A percentile compares a stretch with the other conserved stretches of the same genome.
Conservation (phyloP, 2,797 vertebrate species). For the Uromys caudimaculatus region DNA sequence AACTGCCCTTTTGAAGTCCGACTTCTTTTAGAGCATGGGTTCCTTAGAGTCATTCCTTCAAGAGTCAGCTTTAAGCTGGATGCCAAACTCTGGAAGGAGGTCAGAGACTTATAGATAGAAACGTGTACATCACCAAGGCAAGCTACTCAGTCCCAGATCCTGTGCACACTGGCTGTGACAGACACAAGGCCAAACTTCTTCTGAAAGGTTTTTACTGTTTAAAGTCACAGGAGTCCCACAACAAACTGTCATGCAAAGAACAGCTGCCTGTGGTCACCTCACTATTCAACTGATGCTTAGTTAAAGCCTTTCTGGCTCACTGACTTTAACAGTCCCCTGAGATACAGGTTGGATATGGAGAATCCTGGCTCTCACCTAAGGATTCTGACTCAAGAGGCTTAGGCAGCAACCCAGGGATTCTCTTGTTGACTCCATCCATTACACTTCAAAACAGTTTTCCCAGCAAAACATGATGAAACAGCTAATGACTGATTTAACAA, state of each 20-base stretch:
- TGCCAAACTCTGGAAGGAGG: too few relatives aligned
- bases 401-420: background rate
- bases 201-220: background rate
- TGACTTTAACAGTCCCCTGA: conserved; percentile 4
- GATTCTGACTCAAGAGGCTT: conserved; percentile 4
- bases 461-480: background rate
- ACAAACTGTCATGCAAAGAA: background rate
- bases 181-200: background rate
- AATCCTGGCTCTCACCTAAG: background rate
- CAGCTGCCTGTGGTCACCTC: background rate
- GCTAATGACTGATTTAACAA: background rate
- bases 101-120: background rate
- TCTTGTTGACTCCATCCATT: background rate
- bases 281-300: background rate
- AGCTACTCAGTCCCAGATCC: background rate
- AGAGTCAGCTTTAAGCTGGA: background rate
- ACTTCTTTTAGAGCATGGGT: background rate
- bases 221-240: background rate
- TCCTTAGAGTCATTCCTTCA: background rate
- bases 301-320: background rate
- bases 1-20: background rate
- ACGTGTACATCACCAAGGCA: background rate
- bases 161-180: background rate
- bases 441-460: background rate
- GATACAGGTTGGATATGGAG: background rate